Base-by-base conservation (phyloP, 2,888 invertebrate genomes). In the Nebria brevicollis region DNA sequence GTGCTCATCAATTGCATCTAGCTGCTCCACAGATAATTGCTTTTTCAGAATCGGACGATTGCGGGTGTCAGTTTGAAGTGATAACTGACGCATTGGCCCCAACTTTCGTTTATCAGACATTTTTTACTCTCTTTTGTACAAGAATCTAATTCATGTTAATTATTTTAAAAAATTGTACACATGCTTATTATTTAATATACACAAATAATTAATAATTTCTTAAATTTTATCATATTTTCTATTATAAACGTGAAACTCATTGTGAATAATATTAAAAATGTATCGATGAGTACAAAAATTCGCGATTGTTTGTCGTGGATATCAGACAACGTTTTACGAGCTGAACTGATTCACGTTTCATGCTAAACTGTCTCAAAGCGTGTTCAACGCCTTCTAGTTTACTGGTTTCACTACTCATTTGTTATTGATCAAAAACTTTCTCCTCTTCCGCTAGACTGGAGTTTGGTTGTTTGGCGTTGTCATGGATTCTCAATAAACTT, bases 341-440 rank as follows among this genome's bases (percentile, higher is more conserved):
- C 11, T 54, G 54, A 54, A 54, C 54, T 54, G 54, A 54, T 54
- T 54, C 54, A 54, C 54, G 54, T 54, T 11, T 54, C 54, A 54
- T 34, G 65, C 77, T 34, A 81, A 73, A 54, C 54, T 54, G 54
- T 54, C 13, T 54, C 11, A 54, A 54, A 66, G 4, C 64, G 72
- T 72, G 77, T 65, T 25, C 68, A 68, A 25, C 5, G 64, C 54
- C 68, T 70, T 26, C 66, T 64, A 65, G 66, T 68, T 43, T 66
- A 42, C 41, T 20, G 75, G 7, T 72, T 54, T 15, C 54, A 15
- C 66, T 85, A 87, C 87, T 87, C 87, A 88, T 87, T 88, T 87
- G 86, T 86, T 89, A 89, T 89, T 86, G 89, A 89, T 89, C 87
- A 86, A 85, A 85, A 86, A 88, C 86, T 88, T 88, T 88, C 87